Conservation (phyloP, 23 tunicate genomes). For the Halocynthia aurantium region DNA sequence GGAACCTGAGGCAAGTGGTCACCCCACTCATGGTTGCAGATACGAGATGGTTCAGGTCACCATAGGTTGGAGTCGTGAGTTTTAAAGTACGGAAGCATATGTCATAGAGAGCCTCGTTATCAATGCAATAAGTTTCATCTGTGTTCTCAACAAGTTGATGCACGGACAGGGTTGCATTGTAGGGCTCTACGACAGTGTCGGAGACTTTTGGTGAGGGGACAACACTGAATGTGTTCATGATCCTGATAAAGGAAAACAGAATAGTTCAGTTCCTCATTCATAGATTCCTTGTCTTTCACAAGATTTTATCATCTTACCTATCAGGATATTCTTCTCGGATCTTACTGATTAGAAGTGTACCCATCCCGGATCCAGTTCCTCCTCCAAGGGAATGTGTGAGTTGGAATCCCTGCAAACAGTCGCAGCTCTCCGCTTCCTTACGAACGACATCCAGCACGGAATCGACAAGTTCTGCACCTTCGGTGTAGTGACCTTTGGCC, state of each 20-base stretch:
- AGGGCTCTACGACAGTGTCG: constrained; percentile 88
- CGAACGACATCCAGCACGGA: constrained; percentile 87
- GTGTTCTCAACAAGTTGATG: constrained; percentile 97
- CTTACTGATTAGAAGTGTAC: constrained; percentile 79
- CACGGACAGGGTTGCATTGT: constrained; percentile 89
- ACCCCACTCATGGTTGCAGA: constrained; percentile 95
- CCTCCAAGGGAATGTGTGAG: constrained; percentile 95
- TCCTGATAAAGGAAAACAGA: too few species aligned
- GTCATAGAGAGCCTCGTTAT: constrained; percentile 83
- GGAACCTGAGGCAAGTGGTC: constrained; percentile 83
- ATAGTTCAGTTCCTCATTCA: neutral
- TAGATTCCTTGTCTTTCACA: neutral
- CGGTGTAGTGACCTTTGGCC: constrained; percentile 99
- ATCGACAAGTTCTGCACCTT: constrained; percentile 94
- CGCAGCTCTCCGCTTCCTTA: constrained; percentile 88
- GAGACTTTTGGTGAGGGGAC: constrained; percentile 91
- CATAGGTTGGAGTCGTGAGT: constrained; percentile 92
- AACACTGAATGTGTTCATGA: constrained; percentile 88
- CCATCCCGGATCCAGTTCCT: constrained; percentile 99
- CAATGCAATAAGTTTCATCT: constrained; percentile 88
- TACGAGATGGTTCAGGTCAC: constrained; percentile 90
- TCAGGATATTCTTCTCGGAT: constrained; percentile 92
- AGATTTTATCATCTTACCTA: constrained; percentile 24
- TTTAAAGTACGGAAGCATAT: constrained; percentile 86
- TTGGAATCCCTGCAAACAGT: constrained; percentile 88